These are phyloP conservation scores for Pangasius sanitwongsei DNA, from an alignment of 2,797 vertebrate genomes.

Conservation along the genomic window DNA sequence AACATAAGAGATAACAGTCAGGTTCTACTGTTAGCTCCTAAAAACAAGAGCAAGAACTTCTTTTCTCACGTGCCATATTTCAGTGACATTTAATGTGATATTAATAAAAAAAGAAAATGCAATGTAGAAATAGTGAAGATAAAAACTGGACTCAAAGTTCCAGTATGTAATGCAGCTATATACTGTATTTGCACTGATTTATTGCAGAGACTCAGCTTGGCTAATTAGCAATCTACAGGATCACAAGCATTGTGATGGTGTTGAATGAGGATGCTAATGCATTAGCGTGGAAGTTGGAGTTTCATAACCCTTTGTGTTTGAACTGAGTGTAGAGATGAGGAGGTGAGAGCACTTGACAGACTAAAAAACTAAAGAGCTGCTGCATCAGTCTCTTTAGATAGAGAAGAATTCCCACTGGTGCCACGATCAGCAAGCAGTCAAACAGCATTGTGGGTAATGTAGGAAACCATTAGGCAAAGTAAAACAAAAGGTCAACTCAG, in stretches of 20 bases:
- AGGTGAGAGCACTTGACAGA: neutral
- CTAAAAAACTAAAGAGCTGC: neutral
- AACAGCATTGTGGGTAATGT: slow-evolving; percentile 6
- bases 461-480: neutral
- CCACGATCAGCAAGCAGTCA: neutral
- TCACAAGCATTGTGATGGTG: neutral
- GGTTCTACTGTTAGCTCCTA: neutral
- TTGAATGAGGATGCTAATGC: neutral
- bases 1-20: neutral
- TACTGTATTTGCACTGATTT: neutral
- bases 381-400: neutral
- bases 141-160: neutral
- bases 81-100: neutral
- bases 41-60: neutral
- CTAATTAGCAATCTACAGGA: neutral
- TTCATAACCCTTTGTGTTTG: neutral
- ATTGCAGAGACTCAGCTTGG: neutral
- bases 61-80: neutral
- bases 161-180: neutral
- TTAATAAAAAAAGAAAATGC: neutral
- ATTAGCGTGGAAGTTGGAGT: neutral
- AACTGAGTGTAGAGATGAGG: neutral
- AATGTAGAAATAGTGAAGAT: neutral
- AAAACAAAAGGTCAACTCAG: neutral
- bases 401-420: neutral